A percentile compares a stretch with the other conserved stretches of the same genome.
Conservation (phyloP, 2,888 invertebrate genomes). For the Limnephilus auricula region DNA sequence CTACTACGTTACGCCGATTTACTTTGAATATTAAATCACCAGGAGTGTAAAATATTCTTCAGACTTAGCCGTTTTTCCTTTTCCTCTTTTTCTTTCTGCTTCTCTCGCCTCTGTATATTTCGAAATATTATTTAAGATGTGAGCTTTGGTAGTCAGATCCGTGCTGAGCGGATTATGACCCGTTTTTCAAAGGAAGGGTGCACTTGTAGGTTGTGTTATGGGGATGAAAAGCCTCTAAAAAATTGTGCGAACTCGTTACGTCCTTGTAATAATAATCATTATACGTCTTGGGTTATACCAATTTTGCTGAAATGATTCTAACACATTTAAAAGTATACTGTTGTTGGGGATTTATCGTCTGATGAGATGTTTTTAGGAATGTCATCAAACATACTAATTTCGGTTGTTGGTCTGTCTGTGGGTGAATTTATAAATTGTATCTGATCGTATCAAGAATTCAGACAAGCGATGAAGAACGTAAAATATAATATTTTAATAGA, state of each 20-base stretch:
- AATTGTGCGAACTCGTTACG: not conserved
- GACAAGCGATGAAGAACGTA: too few species aligned
- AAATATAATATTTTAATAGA: too few species aligned
- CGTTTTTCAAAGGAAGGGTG: not conserved
- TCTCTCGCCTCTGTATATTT: conserved; percentile 2
- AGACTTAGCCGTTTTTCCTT: not conserved
- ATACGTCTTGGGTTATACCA: not conserved
- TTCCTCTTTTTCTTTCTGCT: not conserved
- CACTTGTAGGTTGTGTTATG: not conserved
- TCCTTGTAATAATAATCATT: not conserved
- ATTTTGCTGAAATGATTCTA: not conserved
- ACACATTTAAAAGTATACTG: not conserved
- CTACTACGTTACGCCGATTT: conserved; percentile 21
- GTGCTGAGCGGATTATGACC: not conserved
- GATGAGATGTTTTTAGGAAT: not conserved
- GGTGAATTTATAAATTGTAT: too few species aligned
- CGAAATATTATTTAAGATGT: conserved; percentile 13
- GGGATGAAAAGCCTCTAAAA: not conserved
- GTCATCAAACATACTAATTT: not conserved
- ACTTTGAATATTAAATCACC: conserved; percentile 34
- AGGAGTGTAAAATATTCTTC: conserved; percentile 12
- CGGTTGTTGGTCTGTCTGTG: too few species aligned
- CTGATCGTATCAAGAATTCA: too few species aligned
- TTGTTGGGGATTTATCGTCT: not conserved
- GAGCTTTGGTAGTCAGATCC: not conserved